A percentile compares a stretch with the other conserved stretches of the same genome.
Evolutionary conservation across 2,797 vertebrate genomes (phyloP).

Genomic region (Chelon labrosus): DNA sequence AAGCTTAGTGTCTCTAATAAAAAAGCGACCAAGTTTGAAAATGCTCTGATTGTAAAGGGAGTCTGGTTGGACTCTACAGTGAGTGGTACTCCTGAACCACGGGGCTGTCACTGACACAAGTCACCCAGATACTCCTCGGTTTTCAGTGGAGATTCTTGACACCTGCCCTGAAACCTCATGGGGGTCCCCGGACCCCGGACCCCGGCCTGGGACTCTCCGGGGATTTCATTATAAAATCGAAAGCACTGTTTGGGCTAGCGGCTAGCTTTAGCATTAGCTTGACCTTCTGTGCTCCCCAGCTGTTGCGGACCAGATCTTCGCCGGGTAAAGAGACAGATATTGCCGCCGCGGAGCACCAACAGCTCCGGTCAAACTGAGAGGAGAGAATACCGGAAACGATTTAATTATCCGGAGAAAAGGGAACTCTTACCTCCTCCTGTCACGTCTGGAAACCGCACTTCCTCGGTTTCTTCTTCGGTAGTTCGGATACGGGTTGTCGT

Average conservation of each 20-base stretch:
- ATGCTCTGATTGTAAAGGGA: no score
- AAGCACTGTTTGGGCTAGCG: not conserved
- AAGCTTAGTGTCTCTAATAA: no score
- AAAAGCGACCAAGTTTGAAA: not conserved
- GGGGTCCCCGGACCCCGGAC: not conserved
- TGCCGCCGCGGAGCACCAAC: accelerated
- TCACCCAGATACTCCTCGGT: not conserved
- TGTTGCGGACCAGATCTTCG: accelerated
- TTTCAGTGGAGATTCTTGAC: no score
- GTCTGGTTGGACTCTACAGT: not conserved
- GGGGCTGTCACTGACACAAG: no score
- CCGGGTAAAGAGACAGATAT: accelerated
- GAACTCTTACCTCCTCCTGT: conserved; percentile 34
- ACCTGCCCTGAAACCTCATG: no score
- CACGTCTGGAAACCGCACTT: conserved; percentile 6
- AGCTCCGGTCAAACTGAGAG: not conserved
- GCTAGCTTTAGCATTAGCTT: conserved; percentile 64
- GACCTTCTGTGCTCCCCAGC: conserved; percentile 52
- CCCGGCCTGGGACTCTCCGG: not conserved
- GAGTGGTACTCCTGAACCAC: no score
- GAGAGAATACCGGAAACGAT: accelerated
- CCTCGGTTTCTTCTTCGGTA: conserved; percentile 25
- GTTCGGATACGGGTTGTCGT: not conserved
- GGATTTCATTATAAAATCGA: conserved; percentile 10
- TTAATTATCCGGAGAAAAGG: not conserved